phyloP scores from a whole-genome alignment of 2,113 vertebrate genomes.

The Aphelocoma coerulescens region DNA sequence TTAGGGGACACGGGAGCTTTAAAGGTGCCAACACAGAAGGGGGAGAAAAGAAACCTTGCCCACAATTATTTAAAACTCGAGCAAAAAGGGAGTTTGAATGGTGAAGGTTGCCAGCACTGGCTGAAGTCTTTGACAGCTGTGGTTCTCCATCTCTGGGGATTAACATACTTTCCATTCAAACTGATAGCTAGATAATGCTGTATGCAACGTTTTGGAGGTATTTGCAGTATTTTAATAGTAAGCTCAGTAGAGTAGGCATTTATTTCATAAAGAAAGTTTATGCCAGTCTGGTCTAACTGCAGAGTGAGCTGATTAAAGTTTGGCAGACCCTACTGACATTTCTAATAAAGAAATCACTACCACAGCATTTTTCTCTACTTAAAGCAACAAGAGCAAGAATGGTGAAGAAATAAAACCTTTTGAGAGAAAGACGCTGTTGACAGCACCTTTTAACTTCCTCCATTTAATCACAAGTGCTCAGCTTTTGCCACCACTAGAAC shows the following conservation, averaged over 20 bases:
- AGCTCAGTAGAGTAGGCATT: neutral
- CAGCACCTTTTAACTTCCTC: neutral
- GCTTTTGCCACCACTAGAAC: neutral
- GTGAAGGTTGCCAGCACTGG: neutral
- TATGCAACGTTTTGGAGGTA: neutral
- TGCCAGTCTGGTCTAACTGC: neutral
- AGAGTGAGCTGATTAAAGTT: neutral
- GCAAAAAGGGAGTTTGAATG: neutral
- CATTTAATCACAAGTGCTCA: neutral
- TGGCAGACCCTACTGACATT: slow-evolving; percentile 20
- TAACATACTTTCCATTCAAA: neutral
- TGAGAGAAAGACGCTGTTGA: neutral
- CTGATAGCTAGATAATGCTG: neutral
- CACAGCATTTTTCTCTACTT: slow-evolving; percentile 25
- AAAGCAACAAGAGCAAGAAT: neutral
- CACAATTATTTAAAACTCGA: neutral
- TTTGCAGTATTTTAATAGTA: neutral
- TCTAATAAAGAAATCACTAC: slow-evolving; percentile 58
- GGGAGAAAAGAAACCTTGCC: neutral
- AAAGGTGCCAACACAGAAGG: neutral
- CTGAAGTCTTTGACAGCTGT: neutral
- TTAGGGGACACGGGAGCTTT: neutral
- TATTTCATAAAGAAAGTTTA: slow-evolving; percentile 7
- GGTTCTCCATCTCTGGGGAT: neutral
- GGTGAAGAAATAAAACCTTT: slow-evolving; percentile 3